A percentile compares a stretch with the other conserved stretches of the same genome.
Conservation (phyloP, 1,140 invertebrate genomes). For the Dinothrombium tinctorium region DNA sequence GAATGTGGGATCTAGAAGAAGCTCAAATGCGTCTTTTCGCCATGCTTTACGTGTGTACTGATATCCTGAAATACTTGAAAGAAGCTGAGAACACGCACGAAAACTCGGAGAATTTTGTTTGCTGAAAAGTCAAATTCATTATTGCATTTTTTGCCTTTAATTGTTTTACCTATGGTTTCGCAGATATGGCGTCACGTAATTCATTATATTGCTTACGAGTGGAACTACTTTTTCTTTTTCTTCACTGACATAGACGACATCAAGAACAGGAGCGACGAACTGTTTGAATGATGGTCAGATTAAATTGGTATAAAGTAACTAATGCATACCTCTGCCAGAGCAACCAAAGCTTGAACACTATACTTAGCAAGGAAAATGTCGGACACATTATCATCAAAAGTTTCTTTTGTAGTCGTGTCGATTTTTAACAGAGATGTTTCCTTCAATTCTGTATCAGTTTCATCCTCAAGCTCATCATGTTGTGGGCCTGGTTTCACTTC, state of each 20-base stretch:
- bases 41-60: slow-evolving; percentile 77
- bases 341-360: slow-evolving; percentile 39
- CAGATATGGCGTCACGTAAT: slow-evolving; percentile 69
- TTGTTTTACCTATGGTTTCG: slow-evolving; percentile 56
- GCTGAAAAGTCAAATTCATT: slow-evolving; percentile 25
- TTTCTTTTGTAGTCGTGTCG: slow-evolving; percentile 1
- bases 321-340: slow-evolving; percentile 38
- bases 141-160: too few species aligned
- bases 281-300: slow-evolving; percentile 16
- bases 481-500: slow-evolving; percentile 51
- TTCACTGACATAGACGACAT: slow-evolving; percentile 71
- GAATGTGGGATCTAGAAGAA: slow-evolving; percentile 54
- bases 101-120: slow-evolving; percentile 57
- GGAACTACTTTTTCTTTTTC: slow-evolving; percentile 76
- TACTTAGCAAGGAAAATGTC: slow-evolving; percentile 18
- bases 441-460: slow-evolving; percentile 2
- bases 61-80: slow-evolving; percentile 60
- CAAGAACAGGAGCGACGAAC: slow-evolving; percentile 64
- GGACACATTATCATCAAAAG: neutral
- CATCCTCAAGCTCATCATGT: slow-evolving; percentile 14
- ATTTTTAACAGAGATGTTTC: slow-evolving; percentile 1
- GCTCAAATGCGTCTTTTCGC: slow-evolving; percentile 69
- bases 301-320: slow-evolving; percentile 1
- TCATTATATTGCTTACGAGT: slow-evolving; percentile 53
- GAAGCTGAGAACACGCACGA: slow-evolving; percentile 56